Conservation (phyloP, 2,113 vertebrate species). For the Sterrhoptilus dennistouni region DNA sequence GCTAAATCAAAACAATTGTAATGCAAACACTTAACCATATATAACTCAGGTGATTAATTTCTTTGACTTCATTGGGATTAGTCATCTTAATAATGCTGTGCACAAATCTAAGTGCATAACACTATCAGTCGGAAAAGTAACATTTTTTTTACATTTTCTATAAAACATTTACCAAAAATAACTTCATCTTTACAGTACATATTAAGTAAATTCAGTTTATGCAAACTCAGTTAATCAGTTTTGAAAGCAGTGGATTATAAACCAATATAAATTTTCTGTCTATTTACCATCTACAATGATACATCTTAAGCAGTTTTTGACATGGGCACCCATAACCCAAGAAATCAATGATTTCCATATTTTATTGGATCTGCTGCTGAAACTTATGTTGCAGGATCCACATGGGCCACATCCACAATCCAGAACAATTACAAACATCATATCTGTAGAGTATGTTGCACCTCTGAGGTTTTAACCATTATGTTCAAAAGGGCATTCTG, state of each 20-base stretch:
- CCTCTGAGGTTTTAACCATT: not conserved
- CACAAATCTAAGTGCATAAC: not conserved
- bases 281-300: not conserved
- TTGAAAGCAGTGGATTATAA: not conserved
- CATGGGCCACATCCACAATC: not conserved
- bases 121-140: not conserved
- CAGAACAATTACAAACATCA: rapidly evolving
- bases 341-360: rapidly evolving
- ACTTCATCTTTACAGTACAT: not conserved
- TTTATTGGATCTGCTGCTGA: not conserved
- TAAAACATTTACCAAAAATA: not conserved
- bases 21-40: not conserved
- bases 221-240: not conserved
- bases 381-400: not conserved
- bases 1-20: not conserved
- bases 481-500: not conserved
- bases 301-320: not conserved
- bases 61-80: not conserved
- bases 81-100: not conserved
- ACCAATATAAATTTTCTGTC: not conserved
- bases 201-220: not conserved
- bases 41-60: not conserved
- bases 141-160: not conserved
- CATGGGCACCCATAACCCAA: too few species aligned
- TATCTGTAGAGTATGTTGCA: not conserved